A percentile compares a stretch with the other conserved stretches of the same genome.
Evolutionary conservation across 2,113 vertebrate species (phyloP).

Genomic region (Rhabdornis inornatus): DNA sequence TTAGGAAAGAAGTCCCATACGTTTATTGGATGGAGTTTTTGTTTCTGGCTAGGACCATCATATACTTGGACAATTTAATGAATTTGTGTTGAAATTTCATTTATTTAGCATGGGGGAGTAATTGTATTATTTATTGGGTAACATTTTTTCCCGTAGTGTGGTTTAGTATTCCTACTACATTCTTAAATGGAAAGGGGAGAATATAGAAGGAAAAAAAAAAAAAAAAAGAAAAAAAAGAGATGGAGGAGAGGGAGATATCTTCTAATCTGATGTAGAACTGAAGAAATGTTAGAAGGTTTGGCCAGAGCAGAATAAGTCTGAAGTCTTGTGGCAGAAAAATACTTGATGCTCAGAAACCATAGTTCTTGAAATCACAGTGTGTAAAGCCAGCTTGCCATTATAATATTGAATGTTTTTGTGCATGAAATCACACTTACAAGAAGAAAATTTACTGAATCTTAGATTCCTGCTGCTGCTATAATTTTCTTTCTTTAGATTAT

Average conservation of each 20-base stretch:
- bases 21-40: background rate
- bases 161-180: background rate
- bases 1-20: background rate
- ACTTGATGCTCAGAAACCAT: conserved; percentile 37
- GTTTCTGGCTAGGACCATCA: background rate
- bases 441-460: conserved; percentile 22
- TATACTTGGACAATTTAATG: background rate
- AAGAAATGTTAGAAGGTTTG: background rate
- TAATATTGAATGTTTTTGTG: background rate
- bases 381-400: conserved; percentile 30
- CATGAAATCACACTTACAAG: background rate
- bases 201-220: background rate
- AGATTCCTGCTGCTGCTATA: background rate
- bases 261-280: background rate
- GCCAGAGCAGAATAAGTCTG: background rate
- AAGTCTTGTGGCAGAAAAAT: conserved; percentile 26
- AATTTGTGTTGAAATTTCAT: background rate
- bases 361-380: conserved; percentile 38
- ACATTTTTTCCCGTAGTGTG: background rate
- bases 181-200: background rate
- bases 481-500: conserved; percentile 17
- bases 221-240: background rate
- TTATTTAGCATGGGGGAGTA: background rate
- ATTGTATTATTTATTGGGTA: background rate
- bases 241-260: background rate